A percentile compares a stretch with the other conserved stretches of the same genome.
Conservation (phyloP, 53 echinoderm and acorn worm genomes). For the Henricia sp. region DNA sequence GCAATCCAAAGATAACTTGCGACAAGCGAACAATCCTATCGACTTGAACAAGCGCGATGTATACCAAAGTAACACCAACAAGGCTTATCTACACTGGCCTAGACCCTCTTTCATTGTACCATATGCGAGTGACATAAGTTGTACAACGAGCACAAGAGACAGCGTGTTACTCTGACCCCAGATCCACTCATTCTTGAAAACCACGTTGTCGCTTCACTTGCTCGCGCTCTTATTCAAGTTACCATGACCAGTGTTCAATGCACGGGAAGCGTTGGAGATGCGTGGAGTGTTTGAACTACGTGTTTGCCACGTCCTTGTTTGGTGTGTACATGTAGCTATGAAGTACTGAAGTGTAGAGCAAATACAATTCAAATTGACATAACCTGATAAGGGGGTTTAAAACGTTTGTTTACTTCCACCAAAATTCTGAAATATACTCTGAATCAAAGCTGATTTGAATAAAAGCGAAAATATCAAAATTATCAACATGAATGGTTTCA, state of each 20-base stretch:
- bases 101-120: too few relatives aligned
- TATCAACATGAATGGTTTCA: too few relatives aligned
- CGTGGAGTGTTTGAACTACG: conserved; percentile 31
- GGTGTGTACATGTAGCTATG: conserved; percentile 29
- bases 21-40: conserved; percentile 31
- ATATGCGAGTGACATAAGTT: too few relatives aligned
- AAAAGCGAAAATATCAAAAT: too few relatives aligned
- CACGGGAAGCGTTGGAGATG: conserved; percentile 23
- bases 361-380: conserved; percentile 50
- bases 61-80: background rate
- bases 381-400: conserved; percentile 47
- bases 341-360: conserved; percentile 27
- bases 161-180: too few relatives aligned
- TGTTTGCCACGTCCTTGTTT: conserved; percentile 49
- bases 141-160: too few relatives aligned
- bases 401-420: conserved; percentile 33
- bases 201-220: too few relatives aligned
- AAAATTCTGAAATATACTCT: background rate
- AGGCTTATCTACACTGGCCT: conserved; percentile 11
- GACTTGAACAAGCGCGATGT: conserved; percentile 34
- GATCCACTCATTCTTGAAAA: too few relatives aligned
- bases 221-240: too few relatives aligned
- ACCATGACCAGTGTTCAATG: too few relatives aligned
- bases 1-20: conserved; percentile 27
- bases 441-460: too few relatives aligned